Evolutionary conservation across 2,797 vertebrate genomes (phyloP).

Genomic region (Enteromius viviparus): DNA sequence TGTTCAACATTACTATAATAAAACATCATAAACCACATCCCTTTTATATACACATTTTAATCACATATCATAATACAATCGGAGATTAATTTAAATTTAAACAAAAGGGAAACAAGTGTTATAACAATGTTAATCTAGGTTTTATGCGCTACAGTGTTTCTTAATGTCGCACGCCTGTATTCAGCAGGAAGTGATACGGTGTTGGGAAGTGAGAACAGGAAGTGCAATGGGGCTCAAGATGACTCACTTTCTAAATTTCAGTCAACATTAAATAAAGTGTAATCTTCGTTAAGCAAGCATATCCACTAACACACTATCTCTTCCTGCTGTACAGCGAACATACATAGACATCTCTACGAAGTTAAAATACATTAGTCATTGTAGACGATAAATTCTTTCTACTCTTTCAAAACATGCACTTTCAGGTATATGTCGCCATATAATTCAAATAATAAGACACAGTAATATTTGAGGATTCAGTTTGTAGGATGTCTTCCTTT

Average conservation of each 20-base stretch:
- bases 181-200: conserved; percentile 75
- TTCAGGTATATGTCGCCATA: not conserved
- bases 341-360: not conserved
- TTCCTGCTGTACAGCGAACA: not conserved
- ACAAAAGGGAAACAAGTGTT: not conserved
- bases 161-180: conserved; percentile 53
- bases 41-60: not conserved
- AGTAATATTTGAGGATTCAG: not conserved
- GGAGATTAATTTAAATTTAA: not conserved
- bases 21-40: not conserved
- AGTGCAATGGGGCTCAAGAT: conserved; percentile 68
- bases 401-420: not conserved
- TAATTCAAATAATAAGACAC: not conserved
- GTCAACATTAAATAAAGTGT: conserved; percentile 27
- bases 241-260: conserved; percentile 53
- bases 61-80: not conserved
- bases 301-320: not conserved
- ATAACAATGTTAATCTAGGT: not conserved
- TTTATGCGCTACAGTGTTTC: not conserved
- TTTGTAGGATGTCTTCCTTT: not conserved
- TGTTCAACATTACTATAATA: not conserved
- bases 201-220: conserved; percentile 72
- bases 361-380: not conserved
- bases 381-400: not conserved
- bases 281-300: not conserved